Evolutionary conservation across 2,888 invertebrate genomes (phyloP).

Genomic region (Sesia bembeciformis): DNA sequence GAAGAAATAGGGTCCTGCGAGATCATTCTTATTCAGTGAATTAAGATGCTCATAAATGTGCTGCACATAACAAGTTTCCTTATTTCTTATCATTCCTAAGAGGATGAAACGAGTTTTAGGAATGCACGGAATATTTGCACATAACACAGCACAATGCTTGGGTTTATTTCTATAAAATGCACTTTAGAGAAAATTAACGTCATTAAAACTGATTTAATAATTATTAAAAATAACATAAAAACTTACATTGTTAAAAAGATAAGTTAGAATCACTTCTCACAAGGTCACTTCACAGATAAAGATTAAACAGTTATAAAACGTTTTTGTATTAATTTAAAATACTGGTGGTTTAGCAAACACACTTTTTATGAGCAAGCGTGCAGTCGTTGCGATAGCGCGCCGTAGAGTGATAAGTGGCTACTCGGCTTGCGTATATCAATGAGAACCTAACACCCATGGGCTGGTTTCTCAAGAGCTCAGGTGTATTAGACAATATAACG

Average conservation of each 20-base stretch:
- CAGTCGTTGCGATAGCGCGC: conserved; percentile 25
- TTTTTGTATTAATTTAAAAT: not conserved
- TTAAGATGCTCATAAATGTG: not conserved
- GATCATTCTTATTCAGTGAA: too few relatives aligned
- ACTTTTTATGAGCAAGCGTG: not conserved
- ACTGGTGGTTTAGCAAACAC: not conserved
- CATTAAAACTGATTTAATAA: too few relatives aligned
- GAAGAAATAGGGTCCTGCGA: too few relatives aligned
- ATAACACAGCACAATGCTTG: not conserved
- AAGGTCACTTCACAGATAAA: not conserved
- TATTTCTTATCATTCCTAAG: not conserved
- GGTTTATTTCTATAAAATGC: not conserved
- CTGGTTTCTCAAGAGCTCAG: not conserved
- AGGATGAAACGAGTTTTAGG: not conserved
- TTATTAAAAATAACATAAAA: not conserved
- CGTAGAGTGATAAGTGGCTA: conserved; percentile 41
- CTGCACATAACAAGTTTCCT: not conserved
- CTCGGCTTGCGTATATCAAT: not conserved
- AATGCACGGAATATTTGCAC: not conserved
- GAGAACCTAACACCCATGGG: not conserved
- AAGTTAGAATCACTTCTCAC: not conserved
- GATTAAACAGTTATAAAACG: not conserved
- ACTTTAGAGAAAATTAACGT: too few relatives aligned
- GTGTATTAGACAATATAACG: not conserved
- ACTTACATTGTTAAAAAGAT: not conserved